phyloP scores from a whole-genome alignment of 2,113 vertebrate species.

The Thalassarche chlororhynchos region DNA sequence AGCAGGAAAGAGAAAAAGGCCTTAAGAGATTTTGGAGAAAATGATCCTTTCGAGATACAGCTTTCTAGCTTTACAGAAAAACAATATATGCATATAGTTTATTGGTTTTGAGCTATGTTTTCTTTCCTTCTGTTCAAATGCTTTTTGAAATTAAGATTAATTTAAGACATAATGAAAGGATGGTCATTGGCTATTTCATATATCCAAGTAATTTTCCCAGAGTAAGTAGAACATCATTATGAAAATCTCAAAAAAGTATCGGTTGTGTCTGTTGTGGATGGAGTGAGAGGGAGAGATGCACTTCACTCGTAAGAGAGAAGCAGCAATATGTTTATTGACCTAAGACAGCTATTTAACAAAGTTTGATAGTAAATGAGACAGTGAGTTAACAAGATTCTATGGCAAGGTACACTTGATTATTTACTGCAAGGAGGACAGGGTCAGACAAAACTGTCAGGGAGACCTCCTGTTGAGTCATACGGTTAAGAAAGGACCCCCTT shows the following conservation, averaged over 20 bases:
- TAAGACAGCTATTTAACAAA: too few species aligned
- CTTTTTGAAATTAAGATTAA: neutral
- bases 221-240: neutral
- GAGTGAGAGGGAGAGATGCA: too few species aligned
- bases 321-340: too few species aligned
- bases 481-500: too few species aligned
- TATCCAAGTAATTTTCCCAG: neutral
- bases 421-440: too few species aligned
- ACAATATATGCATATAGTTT: neutral
- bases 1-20: neutral
- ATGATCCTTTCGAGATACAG: fast-evolving
- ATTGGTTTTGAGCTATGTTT: neutral
- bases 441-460: too few species aligned
- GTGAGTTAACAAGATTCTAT: too few species aligned
- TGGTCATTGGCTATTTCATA: neutral
- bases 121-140: neutral
- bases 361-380: too few species aligned
- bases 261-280: neutral
- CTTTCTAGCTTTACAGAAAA: neutral
- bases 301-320: too few species aligned
- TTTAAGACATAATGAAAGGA: neutral
- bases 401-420: too few species aligned
- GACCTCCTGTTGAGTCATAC: too few species aligned
- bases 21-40: neutral
- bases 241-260: neutral